Evolutionary conservation across 2,797 vertebrate species (phyloP).

Genomic region (Parotocinclus haroldoi): DNA sequence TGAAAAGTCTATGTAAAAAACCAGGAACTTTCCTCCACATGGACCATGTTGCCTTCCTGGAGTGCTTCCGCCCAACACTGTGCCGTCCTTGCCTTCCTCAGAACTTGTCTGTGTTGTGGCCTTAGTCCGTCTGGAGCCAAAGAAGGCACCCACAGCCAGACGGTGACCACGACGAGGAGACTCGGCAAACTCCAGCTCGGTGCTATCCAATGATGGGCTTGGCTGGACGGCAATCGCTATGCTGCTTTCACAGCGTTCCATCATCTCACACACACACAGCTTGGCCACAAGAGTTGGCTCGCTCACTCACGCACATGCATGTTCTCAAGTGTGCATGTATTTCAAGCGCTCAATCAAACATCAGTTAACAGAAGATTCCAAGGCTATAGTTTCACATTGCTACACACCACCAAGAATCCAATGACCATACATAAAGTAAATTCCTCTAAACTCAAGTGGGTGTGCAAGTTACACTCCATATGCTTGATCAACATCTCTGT

Average conservation of each 20-base stretch:
- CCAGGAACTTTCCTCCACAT: slow-evolving; percentile 80
- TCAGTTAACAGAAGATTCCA: too few relatives aligned
- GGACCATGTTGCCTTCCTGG: slow-evolving; percentile 65
- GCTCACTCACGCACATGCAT: slow-evolving; percentile 34
- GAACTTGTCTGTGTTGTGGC: slow-evolving; percentile 26
- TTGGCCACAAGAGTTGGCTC: slow-evolving; percentile 56
- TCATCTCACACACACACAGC: slow-evolving; percentile 64
- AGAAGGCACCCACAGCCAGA: slow-evolving; percentile 82
- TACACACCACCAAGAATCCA: slow-evolving; percentile 46
- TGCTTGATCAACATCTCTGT: background rate
- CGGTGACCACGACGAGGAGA: slow-evolving; percentile 76
- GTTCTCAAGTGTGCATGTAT: background rate
- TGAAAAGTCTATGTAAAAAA: slow-evolving; percentile 86
- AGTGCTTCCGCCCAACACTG: slow-evolving; percentile 56
- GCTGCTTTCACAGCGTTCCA: slow-evolving; percentile 85
- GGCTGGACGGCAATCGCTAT: slow-evolving; percentile 80
- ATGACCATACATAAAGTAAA: slow-evolving; percentile 16
- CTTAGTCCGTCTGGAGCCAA: slow-evolving; percentile 72
- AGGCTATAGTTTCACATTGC: slow-evolving; percentile 4
- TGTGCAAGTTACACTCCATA: background rate
- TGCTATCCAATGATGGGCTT: slow-evolving; percentile 84
- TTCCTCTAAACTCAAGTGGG: slow-evolving; percentile 15
- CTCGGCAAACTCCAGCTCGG: slow-evolving; percentile 76
- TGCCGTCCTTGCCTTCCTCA: slow-evolving; percentile 45
- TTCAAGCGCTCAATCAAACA: too few relatives aligned